These are phyloP conservation scores for Pseudoatta argentina DNA, from an alignment of 1,140 invertebrate genomes.

Conservation along the genomic window DNA sequence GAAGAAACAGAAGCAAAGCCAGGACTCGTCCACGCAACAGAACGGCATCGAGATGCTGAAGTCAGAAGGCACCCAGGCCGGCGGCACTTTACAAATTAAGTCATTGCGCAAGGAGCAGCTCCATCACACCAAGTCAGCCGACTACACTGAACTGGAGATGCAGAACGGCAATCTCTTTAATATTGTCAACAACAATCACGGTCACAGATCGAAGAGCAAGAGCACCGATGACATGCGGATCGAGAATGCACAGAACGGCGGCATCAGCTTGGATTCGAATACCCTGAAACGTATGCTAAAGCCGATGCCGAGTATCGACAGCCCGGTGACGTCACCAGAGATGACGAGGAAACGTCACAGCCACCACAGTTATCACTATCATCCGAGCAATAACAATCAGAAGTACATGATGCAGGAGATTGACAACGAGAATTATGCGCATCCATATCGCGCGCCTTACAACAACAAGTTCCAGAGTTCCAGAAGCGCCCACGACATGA, in stretches of 20 bases:
- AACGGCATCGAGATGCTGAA: slow-evolving; percentile 87
- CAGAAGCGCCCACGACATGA: slow-evolving; percentile 85
- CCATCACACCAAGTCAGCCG: slow-evolving; percentile 91
- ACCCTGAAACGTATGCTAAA: slow-evolving; percentile 97
- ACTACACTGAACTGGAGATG: slow-evolving; percentile 92
- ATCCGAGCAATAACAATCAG: slow-evolving; percentile 86
- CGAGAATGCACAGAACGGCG: slow-evolving; percentile 87
- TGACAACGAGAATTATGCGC: slow-evolving; percentile 84
- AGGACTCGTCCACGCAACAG: slow-evolving; percentile 87
- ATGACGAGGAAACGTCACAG: slow-evolving; percentile 91
- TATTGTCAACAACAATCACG: slow-evolving; percentile 90
- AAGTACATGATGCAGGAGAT: slow-evolving; percentile 85
- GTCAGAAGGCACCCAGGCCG: slow-evolving; percentile 93
- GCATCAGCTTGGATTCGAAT: slow-evolving; percentile 91
- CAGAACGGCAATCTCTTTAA: slow-evolving; percentile 88
- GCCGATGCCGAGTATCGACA: slow-evolving; percentile 95
- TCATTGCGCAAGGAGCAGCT: slow-evolving; percentile 89
- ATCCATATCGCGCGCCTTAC: slow-evolving; percentile 83
- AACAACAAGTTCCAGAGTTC: slow-evolving; percentile 87
- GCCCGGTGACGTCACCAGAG: slow-evolving; percentile 95
- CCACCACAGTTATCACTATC: slow-evolving; percentile 87
- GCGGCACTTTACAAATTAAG: slow-evolving; percentile 89
- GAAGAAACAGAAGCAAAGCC: slow-evolving; percentile 84
- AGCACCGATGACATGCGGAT: slow-evolving; percentile 95
- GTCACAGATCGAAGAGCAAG: slow-evolving; percentile 92